These are phyloP conservation scores for Neostethus bicornis DNA, from an alignment of 2,797 vertebrate genomes.

Conservation along the genomic window DNA sequence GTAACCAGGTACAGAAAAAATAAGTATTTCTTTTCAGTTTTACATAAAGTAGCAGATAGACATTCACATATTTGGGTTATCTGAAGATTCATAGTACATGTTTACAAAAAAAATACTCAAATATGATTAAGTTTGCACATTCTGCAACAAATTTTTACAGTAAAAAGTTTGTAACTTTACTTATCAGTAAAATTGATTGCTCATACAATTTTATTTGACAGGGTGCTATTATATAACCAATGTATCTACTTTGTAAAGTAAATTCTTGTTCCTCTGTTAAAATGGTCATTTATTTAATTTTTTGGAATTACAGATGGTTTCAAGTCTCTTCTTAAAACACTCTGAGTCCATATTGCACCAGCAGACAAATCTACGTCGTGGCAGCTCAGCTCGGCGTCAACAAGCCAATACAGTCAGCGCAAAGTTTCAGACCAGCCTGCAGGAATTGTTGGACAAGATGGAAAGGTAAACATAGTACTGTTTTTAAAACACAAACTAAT, in stretches of 20 bases:
- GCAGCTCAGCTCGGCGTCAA: conserved; percentile 83
- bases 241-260: background rate
- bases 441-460: conserved; percentile 95
- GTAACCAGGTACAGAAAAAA: background rate
- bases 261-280: conserved; percentile 12
- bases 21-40: background rate
- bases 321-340: conserved; percentile 90
- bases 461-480: conserved; percentile 80
- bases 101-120: background rate
- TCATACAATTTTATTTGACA: background rate
- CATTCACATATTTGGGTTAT: too few species aligned
- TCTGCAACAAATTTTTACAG: background rate
- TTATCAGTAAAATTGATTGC: background rate
- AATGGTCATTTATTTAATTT: conserved; percentile 19
- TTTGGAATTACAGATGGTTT: conserved; percentile 84
- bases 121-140: background rate
- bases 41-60: too few species aligned
- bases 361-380: conserved; percentile 79
- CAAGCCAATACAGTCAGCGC: conserved; percentile 92
- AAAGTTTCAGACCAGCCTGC: conserved; percentile 94
- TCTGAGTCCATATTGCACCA: conserved; percentile 84
- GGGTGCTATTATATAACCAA: background rate
- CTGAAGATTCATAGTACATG: too few species aligned
- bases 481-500: background rate
- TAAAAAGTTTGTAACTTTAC: background rate